Evolutionary conservation across 2,888 invertebrate genomes (phyloP), one percentile per base, ranked within the genome.

Genomic region (Galerucella nymphaeae): DNA sequence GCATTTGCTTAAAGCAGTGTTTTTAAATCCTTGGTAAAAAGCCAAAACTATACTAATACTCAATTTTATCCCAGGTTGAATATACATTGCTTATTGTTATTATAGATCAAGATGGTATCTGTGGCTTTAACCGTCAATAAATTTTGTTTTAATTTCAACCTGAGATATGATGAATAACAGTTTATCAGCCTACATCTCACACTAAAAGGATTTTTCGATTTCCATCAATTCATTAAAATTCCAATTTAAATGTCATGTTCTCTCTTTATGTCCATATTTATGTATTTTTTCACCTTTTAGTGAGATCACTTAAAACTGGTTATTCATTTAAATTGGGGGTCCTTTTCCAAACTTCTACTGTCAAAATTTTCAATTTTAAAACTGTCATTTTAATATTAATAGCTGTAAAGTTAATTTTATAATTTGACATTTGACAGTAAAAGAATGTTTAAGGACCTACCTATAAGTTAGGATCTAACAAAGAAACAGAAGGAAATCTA

Each of bases 381-480:
- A 16, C 9, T 30, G 30, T 30, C 8, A 30, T 30, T 30, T 30
- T 30, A 30, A 8, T 30, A 30, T 30, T 30, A 30, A 30, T 30
- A 30, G 30, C 1, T 6, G 30, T 30, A 30, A 30, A 30, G 30
- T 30, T 30, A 30, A 30, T 8, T 30, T 30, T 30, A 8, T 0
- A 5, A 30, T 30, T 30, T 30, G 9, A 10, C 5, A 53, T 18
- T 53, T 53, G 53, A 53, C 53, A 53, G 53, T 53, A 53, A 14
- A 53, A 30, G 30, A 53, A n/a, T 53, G 53, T 9, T 53, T n/a
- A 53, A 16, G 18, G 16, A 53, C 50, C 50, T n/a, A 16, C 50
- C n/a, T 16, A 53, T n/a, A 48, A 66, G 55, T 66, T 67, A 73
- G 57, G 66, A 66, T 59, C 67, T 74, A 71, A 71, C 72, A 75